phyloP scores from a whole-genome alignment of 2,888 invertebrate genomes.

The Lymantria monacha region DNA sequence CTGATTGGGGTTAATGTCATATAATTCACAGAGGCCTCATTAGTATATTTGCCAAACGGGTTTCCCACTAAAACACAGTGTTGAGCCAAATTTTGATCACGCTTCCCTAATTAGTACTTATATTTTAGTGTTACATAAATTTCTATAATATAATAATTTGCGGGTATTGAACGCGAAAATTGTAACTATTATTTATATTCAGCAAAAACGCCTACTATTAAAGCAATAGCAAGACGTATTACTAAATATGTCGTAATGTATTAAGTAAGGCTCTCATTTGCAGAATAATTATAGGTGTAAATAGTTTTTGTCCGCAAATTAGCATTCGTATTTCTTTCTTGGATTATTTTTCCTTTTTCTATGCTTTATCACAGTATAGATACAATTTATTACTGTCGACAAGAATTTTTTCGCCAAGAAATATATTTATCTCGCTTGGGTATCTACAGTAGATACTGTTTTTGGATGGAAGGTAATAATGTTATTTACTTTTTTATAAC shows the following conservation, averaged over 20 bases:
- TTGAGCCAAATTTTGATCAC: slow-evolving; percentile 49
- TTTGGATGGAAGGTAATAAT: too few species aligned
- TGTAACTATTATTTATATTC: slow-evolving; percentile 3
- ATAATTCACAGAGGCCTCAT: slow-evolving; percentile 42
- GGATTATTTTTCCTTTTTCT: too few species aligned
- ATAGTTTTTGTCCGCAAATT: too few species aligned
- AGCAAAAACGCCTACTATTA: slow-evolving; percentile 18
- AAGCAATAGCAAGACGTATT: slow-evolving; percentile 18
- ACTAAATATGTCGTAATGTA: neutral
- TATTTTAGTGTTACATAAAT: slow-evolving; percentile 24
- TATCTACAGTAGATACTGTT: too few species aligned
- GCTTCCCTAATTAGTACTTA: slow-evolving; percentile 29
- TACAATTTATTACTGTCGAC: too few species aligned
- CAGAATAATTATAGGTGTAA: too few species aligned
- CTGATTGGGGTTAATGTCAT: slow-evolving; percentile 28
- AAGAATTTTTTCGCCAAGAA: too few species aligned
- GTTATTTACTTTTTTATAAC: too few species aligned
- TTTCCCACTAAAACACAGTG: slow-evolving; percentile 41
- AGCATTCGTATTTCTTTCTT: too few species aligned
- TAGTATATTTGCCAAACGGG: slow-evolving; percentile 56
- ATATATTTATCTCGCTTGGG: too few species aligned
- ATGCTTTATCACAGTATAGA: too few species aligned
- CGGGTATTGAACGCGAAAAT: slow-evolving; percentile 9
- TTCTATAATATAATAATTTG: slow-evolving; percentile 15
- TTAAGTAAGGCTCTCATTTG: too few species aligned